Evolutionary conservation across 2,888 invertebrate genomes (phyloP).

Genomic region (Parnassius mnemosyne): DNA sequence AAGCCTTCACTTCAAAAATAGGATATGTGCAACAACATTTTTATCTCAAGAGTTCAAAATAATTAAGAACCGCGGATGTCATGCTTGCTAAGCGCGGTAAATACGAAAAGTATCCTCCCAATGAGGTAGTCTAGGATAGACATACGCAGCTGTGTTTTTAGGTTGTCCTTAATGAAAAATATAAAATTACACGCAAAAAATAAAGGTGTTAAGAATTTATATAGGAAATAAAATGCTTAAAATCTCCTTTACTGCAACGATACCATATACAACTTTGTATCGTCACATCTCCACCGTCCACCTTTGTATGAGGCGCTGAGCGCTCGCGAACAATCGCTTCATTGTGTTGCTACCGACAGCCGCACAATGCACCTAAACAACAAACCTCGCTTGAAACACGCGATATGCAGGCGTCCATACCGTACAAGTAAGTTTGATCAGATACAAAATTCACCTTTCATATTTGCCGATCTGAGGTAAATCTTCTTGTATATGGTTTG

Average conservation of each 20-base stretch:
- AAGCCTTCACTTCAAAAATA: too few relatives aligned
- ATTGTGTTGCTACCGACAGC: constrained; percentile 23
- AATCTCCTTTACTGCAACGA: constrained; percentile 6
- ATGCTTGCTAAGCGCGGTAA: too few relatives aligned
- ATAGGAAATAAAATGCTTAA: neutral
- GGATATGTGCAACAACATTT: too few relatives aligned
- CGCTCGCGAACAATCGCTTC: constrained; percentile 27
- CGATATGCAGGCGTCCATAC: constrained; percentile 18
- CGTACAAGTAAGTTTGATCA: constrained; percentile 16
- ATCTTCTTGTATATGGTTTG: too few relatives aligned
- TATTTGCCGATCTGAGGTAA: neutral
- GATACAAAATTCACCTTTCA: constrained; percentile 8
- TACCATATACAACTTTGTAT: constrained; percentile 16
- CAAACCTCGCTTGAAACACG: constrained; percentile 15
- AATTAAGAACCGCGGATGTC: too few relatives aligned
- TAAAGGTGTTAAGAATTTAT: neutral
- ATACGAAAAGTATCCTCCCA: too few relatives aligned
- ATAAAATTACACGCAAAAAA: neutral
- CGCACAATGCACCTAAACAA: constrained; percentile 29
- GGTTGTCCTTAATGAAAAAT: too few relatives aligned
- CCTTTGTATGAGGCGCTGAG: constrained; percentile 20
- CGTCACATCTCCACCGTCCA: constrained; percentile 13
- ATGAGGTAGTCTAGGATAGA: too few relatives aligned
- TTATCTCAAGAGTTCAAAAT: too few relatives aligned
- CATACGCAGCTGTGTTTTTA: too few relatives aligned